Evolutionary conservation across 2,113 vertebrate genomes (phyloP), one percentile per base, ranked within the genome.

Genomic region (Epinephelus cyanopodus): DNA sequence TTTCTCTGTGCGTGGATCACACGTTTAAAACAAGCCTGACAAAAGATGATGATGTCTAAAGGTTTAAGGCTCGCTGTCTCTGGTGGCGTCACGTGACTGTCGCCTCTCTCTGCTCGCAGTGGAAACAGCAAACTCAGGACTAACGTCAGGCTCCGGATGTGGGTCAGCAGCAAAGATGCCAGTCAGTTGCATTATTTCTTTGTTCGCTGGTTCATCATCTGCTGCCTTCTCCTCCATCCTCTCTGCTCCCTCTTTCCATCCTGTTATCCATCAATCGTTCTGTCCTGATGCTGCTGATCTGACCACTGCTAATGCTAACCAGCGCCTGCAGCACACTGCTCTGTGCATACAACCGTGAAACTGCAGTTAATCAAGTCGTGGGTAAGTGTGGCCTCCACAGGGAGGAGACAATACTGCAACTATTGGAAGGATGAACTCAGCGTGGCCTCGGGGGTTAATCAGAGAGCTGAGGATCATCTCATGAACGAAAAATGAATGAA

Each of bases 81-180:
- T 58, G 39, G 37, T 21, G 0, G 57, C 5, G 56, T 69, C 66
- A 58, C 67, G n/a, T 19, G 50, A 52, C 37, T 52, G 48, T 15
- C 19, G 29, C 27, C n/a, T 27, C 23, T 21, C 62, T 45, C 25
- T 66, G 25, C 61, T 74, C 42, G 4, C 21, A 78, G 60, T 19
- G 12, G 33, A 87, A 85, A 85, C 73, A 27, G 71, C 67, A 62
- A 0, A 65, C 77, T 80, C 74, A 42, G 83, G 81, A 65, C 18
- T 63, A 82, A 63, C 42, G 72, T 88, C 85, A 53, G 68, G n/a
- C 50, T 66, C 1, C 3, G n/a, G 61, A 88, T 86, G 70, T 88
- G 76, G 81, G 81, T 88, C 87, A 84, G 66, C 81, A 78, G 73
- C 60, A 77, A 70, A 77, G 19, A 82, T 48, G 50, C 33, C 62